These are phyloP conservation scores for Dichetophora obliterata DNA, from an alignment of 2,888 invertebrate genomes.

Conservation along the genomic window DNA sequence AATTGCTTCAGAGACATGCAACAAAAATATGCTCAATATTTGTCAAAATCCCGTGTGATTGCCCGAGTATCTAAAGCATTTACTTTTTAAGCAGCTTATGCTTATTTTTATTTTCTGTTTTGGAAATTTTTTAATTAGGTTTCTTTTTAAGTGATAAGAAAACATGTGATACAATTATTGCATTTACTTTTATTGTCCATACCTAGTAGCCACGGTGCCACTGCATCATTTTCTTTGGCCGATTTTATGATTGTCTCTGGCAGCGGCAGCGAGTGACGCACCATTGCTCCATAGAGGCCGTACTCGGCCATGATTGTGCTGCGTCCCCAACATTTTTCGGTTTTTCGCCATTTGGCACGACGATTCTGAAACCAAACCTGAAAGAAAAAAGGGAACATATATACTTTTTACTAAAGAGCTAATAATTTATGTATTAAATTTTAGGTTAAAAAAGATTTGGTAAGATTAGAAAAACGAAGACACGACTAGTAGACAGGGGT, in stretches of 20 bases:
- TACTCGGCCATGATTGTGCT: slow-evolving; percentile 99
- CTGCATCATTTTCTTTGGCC: slow-evolving; percentile 95
- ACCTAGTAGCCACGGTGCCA: slow-evolving; percentile 99
- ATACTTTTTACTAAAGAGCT: neutral
- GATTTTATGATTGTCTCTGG: slow-evolving; percentile 99
- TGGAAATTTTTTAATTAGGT: slow-evolving; percentile 32
- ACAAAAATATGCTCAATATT: slow-evolving; percentile 32
- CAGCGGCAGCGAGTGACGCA: slow-evolving; percentile 96
- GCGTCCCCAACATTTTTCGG: slow-evolving; percentile 99
- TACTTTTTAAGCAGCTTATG: neutral
- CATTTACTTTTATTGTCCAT: slow-evolving; percentile 72
- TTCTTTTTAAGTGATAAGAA: neutral
- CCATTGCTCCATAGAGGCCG: slow-evolving; percentile 99
- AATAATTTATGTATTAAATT: neutral
- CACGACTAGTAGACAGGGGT: no score
- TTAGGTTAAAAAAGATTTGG: no score
- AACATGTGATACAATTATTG: slow-evolving; percentile 61
- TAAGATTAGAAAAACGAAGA: no score
- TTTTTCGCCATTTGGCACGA: slow-evolving; percentile 99
- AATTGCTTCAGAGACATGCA: slow-evolving; percentile 12
- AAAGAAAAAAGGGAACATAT: slow-evolving; percentile 57
- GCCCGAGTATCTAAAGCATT: neutral
- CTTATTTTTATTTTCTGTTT: neutral
- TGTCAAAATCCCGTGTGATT: neutral
- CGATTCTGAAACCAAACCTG: slow-evolving; percentile 98